Conservation (phyloP, 2,797 vertebrate species). For the Aerospiza tachiro region DNA sequence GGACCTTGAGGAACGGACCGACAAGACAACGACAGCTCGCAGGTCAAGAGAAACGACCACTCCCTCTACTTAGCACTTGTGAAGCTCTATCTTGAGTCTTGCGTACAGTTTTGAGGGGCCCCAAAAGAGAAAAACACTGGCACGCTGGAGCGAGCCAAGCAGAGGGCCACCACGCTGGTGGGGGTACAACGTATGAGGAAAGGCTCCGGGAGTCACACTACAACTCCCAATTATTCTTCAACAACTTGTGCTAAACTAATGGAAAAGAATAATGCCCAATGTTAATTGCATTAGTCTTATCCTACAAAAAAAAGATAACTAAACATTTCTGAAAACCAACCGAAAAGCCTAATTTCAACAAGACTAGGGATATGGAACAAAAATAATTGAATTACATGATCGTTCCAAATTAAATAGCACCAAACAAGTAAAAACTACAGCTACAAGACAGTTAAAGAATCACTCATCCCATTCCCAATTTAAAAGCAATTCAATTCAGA, state of each 20-base stretch:
- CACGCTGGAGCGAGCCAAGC: neutral
- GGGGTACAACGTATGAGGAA: accelerated
- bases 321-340: neutral
- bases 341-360: neutral
- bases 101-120: neutral
- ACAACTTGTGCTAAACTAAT: neutral
- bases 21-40: accelerated
- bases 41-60: neutral
- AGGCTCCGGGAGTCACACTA: neutral
- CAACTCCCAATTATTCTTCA: neutral
- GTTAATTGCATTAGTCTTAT: neutral
- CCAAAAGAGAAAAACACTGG: neutral
- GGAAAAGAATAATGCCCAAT: neutral
- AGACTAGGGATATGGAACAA: neutral
- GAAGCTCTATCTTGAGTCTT: neutral
- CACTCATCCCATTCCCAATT: neutral
- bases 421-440: conserved; percentile 1
- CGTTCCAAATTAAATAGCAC: conserved; percentile 10
- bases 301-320: neutral
- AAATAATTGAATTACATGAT: conserved; percentile 6
- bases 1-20: neutral
- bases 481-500: conserved; percentile 24
- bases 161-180: accelerated
- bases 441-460: neutral
- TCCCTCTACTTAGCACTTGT: neutral